Evolutionary conservation across 2,113 vertebrate species (phyloP), one percentile per base, ranked within the genome.

Genomic region (Poeciliopsis prolifica): DNA sequence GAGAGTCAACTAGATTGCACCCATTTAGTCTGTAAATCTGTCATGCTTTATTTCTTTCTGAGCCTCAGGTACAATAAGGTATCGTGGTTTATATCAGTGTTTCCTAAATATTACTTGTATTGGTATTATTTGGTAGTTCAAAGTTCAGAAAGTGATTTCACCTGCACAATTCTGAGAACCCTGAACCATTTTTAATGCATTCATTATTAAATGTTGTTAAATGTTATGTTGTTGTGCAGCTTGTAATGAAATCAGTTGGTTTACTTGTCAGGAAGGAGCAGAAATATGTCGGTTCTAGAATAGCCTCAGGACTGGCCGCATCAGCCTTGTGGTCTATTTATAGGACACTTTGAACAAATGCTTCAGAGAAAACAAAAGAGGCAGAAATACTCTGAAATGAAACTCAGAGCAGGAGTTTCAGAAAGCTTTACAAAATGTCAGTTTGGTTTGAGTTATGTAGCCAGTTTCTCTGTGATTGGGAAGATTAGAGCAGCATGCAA

Each of bases 281-380:
- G 67, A 62, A 75, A 28, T 62, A 2, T 5, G 64, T 63, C 29
- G 28, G 63, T 14, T 68, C 14, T 64, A 72, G 35, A 6, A 42
- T 44, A 65, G 68, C 74, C 37, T 65, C 61, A 3, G 19, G 54
- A 17, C 37, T 35, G 77, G 37, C 29, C 63, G 31, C 80, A 69
- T 65, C 62, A 35, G 72, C 42, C 66, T 69, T n/a, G 5, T 30
- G 3, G n/a, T 65, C 73, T 81, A 83, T 85, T 83, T 86, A 76
- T 72, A 54, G 58, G 4, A 30, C 30, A 19, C 74, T 88, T 81
- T 84, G 40, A 79, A 79, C 80, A 31, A 48, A 40, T 33, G 68
- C 65, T 66, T 30, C 15, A 40, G 68, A 68, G 76, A 68, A 67
- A 67, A 78, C 63, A 81, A 78, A 79, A 73, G 65, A 79, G 70